Evolutionary conservation across 2,113 vertebrate genomes (phyloP).

Genomic region (Notarius quadriscutis): DNA sequence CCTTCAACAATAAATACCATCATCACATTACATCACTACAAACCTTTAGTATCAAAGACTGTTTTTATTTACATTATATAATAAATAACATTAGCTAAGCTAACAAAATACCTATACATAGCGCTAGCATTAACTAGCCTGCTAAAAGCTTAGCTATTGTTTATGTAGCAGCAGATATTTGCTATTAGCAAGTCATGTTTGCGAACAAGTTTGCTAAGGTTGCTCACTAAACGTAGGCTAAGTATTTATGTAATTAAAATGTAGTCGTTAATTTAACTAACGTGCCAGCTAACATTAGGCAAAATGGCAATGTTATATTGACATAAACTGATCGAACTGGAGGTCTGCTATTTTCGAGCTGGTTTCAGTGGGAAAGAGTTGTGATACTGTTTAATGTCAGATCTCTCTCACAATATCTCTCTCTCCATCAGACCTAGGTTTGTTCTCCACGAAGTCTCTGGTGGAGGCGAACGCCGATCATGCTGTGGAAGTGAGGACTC

Average conservation of each 20-base stretch:
- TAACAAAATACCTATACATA: not conserved
- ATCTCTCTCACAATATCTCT: not conserved
- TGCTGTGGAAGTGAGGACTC: slow-evolving; percentile 86
- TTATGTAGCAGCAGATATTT: not conserved
- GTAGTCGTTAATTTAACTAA: not conserved
- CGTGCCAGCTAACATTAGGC: not conserved
- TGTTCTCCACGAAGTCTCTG: slow-evolving; percentile 91
- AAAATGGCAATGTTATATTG: not conserved
- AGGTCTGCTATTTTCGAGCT: not conserved
- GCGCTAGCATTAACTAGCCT: not conserved
- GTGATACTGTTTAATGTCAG: not conserved
- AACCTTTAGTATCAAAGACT: not conserved
- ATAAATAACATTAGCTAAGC: not conserved
- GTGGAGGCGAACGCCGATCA: slow-evolving; percentile 88
- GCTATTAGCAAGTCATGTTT: not conserved
- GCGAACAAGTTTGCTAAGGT: not conserved
- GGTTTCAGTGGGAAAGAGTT: not conserved
- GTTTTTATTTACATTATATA: not conserved
- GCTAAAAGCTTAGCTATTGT: not conserved
- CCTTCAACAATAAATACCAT: not conserved
- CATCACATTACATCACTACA: not conserved
- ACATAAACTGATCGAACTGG: not conserved
- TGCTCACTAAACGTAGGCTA: not conserved
- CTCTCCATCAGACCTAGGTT: slow-evolving; percentile 77
- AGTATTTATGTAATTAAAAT: not conserved